phyloP scores from a whole-genome alignment of 35 echinoderm and acorn worm genomes.

The Hemicentrotus pulcherrimus region DNA sequence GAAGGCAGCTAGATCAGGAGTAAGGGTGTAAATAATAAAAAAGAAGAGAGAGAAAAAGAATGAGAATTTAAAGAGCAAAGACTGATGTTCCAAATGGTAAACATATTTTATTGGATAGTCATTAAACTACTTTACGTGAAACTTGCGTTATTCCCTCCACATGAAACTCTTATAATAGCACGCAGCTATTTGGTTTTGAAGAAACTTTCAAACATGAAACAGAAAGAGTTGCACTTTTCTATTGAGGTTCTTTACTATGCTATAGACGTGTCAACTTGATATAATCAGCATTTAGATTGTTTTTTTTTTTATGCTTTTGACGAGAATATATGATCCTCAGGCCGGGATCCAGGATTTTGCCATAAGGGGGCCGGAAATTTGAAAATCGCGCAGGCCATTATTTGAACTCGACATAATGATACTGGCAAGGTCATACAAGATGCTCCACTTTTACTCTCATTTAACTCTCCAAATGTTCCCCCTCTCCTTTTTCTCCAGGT shows the following conservation, averaged over 20 bases:
- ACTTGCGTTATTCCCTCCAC: not conserved
- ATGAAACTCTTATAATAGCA: not conserved
- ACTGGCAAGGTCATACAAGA: no score
- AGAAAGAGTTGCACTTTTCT: not conserved
- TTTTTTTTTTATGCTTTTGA: no score
- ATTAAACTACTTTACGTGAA: slow-evolving; percentile 3
- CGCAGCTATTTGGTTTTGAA: not conserved
- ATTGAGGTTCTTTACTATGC: not conserved
- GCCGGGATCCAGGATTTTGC: no score
- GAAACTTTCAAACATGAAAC: not conserved
- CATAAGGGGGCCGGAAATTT: no score
- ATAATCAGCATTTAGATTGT: not conserved
- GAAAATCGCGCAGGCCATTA: no score
- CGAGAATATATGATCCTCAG: no score
- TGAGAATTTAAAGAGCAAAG: no score
- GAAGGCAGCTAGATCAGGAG: not conserved
- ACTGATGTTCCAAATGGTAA: not conserved
- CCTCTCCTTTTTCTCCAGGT: no score
- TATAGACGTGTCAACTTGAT: not conserved
- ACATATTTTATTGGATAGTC: not conserved
- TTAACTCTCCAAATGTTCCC: no score
- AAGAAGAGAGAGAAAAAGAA: not conserved
- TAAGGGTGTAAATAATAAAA: not conserved
- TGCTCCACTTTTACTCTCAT: no score
- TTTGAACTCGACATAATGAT: no score